Evolutionary conservation across 2,888 invertebrate species (phyloP), one percentile per base, ranked within the genome.

Genomic region (Heliconius ethilla): DNA sequence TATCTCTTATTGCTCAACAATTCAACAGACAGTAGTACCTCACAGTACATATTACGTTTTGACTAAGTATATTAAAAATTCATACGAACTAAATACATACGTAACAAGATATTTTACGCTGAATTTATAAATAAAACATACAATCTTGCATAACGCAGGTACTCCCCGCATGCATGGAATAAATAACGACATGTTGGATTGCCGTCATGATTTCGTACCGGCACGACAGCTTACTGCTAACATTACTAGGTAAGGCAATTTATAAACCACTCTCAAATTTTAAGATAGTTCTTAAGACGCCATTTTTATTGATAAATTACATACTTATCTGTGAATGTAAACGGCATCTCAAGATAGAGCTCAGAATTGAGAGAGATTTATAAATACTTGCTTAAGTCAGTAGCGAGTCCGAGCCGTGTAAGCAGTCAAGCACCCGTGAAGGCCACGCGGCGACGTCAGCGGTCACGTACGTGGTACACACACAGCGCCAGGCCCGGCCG

Each of bases 341-440:
- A 4, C 45, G 6, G 15, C 15, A 45, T 45, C 45, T 45, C 15
- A 15, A 15, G 45, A 45, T 45, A 15, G 45, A 6, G 6, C 45
- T 45, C 15, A 15, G 45, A 45, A 15, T 2, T 45, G 15, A 45
- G 15, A 18, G 45, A 45, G 45, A 45, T 45, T 15, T 45, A 45
- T 45, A 45, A 45, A 45, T 45, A 45, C 45, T 15, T 5, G 45
- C 2, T 9, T 22, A 55, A 55, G 22, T 77, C 40, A 66, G 65
- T 55, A 77, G 72, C 65, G 29, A 22, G 40, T 33, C 29, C 29
- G 67, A 55, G 55, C 22, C 37, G 51, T 73, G 85, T 90, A 89
- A 87, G 86, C 89, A 88, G 77, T 90, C 90, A 89, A 87, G 86
- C 89, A 88, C 79, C 90, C 90, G 90, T 91, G 92, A 92, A 92